Evolutionary conservation across 2,797 vertebrate genomes (phyloP), one percentile per base, ranked within the genome.

Genomic region (Diceros bicornis): DNA sequence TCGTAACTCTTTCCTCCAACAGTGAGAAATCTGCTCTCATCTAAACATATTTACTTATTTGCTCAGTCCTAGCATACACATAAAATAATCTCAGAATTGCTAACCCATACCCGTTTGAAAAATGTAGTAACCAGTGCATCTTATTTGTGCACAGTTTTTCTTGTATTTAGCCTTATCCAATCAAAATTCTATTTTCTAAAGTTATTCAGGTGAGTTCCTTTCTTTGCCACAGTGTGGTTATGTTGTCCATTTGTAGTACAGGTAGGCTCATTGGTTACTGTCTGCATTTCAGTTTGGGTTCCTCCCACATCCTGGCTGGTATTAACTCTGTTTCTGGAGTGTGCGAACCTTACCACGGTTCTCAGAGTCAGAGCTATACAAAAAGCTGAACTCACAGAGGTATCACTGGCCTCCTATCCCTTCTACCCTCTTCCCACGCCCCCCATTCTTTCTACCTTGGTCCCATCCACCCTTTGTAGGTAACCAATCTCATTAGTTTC

Each of bases 281-380:
- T 83, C 47, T 74, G 16, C 32, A 50, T 86, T 92, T 83, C 55
- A 41, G 29, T 41, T 68, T 18, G 61, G 32, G 44, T 94, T 59
- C 62, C 27, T 77, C 77, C 29, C 72, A 59, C n/a, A 83, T 88
- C 72, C 78, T 89, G 61, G 34, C n/a, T 57, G 52, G 32, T 50
- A 25, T 92, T 79, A 52, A 89, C 74, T 85, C 74, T 88, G 50
- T 89, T 89, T 83, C 55, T 29, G 68, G 68, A 32, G 29, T n/a
- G 4, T 83, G 47, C 61, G 27, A 72, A 78, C 55, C 41, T 81
- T n/a, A 34, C 62, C 10, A 18, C 37, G 72, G 29, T 84, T 66
- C n/a, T 94, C 57, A 72, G 78, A 77, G 52, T 84, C n/a, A 92
- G 78, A 89, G 71, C 71, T 85, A 1, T 16, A 79, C 37, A 79